Base-by-base conservation (phyloP, 2,888 invertebrate species). In the Scaptomyza reducta region DNA sequence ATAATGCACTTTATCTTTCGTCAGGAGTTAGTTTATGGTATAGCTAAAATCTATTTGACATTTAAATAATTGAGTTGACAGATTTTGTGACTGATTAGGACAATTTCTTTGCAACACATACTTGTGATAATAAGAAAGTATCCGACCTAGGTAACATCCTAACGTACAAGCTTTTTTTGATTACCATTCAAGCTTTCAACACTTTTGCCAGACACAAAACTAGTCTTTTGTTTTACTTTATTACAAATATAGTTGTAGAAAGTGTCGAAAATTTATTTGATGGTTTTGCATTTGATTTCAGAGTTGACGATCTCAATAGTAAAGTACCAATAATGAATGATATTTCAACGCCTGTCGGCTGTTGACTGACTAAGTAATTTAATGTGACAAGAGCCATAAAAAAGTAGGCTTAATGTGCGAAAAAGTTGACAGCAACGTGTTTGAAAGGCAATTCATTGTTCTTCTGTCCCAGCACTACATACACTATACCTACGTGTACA, bases 321-420 rank as follows among this genome's bases (percentile, higher is more conserved):
- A 49, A 41, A 54, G 42, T 50, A 35, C n/a, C 29, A 45, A 29
- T 45, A 53, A 70, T 62, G 54, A 53, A 70, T 62, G 54, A 47
- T 61, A 70, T 75, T 64, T 73, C 83, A 66, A 11, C 77, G 73
- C 35, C 40, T 73, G 77, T 73, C 84, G 65, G 3, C 1, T 22
- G 22, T 57, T 56, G 67, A 55, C 60, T 63, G 70, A 65, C 59
- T 74, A 72, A 72, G 87, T 87, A 81, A 84, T 84, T 84, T 87
- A 87, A 88, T 84, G 87, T 84, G 87, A 84, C 88, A 81, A 69
- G 61, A 78, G 60, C 66, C 71, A 50, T 64, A 70, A 72, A 85
- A 82, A 85, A 85, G 75, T 72, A 70, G 77, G 77, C 75, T 77
- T 87, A 80, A 84, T 84, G 83, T 87, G 87, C 54, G 70, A 77